Base-by-base conservation (phyloP, 2,113 vertebrate species). In the Gadus macrocephalus region DNA sequence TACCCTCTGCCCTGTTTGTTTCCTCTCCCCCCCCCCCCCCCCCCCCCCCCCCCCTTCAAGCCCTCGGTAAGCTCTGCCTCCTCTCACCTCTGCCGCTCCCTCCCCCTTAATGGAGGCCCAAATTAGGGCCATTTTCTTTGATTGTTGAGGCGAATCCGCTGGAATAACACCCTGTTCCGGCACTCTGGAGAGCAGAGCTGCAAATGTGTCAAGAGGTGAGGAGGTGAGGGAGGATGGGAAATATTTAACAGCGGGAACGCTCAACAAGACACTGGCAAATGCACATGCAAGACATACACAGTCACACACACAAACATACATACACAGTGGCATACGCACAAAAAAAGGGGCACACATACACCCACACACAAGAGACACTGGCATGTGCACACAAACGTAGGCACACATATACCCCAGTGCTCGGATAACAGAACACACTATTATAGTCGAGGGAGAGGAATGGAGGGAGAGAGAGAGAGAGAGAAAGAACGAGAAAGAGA, bases 141-240 rank as follows among this genome's bases (percentile, higher is more conserved):
- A 7, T 62, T 72, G 69, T 70, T 64, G 16, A n/a, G 59, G 4
- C 62, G 60, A 53, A 68, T 14, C 3, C 66, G 27, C 25, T 59
- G 42, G 42, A 31, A 75, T 76, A 75, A 78, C 71, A 74, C 71
- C 71, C 38, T 68, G 63, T 70, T 79, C 70, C 66, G 74, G 64
- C 72, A 76, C 71, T 67, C 69, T 64, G 42, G 5, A 49, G 42
- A 49, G 42, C 42, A 49, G 42, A 49, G 42, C 42, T 2, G 42
- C 11, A 49, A 9, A 81, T 74, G 80, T 76, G 81, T 83, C 78
- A 84, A 49, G 73, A 72, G 67, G 76, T 53, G 71, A 62, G 77
- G 68, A 66, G 53, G 72, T 27, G 61, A 78, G 9, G 17, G 9
- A 9, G 56, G n/a, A 11, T 20, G 42, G 31, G 61, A 0, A 3